These are phyloP conservation scores for Mionectes olivaceus DNA, from an alignment of 2,797 vertebrate species.

Conservation along the genomic window DNA sequence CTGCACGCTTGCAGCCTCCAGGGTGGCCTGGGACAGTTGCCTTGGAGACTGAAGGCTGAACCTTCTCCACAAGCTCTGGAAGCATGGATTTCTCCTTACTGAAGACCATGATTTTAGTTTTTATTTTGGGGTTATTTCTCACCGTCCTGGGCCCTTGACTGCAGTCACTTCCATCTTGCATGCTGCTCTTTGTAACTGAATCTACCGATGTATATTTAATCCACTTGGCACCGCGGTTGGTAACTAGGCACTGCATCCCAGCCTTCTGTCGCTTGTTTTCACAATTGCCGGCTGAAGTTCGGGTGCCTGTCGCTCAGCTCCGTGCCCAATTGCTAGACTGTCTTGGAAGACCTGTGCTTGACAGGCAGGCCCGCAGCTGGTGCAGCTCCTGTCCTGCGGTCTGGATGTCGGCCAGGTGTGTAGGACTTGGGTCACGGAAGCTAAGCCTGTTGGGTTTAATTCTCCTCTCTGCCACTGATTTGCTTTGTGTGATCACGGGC, in stretches of 20 bases:
- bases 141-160: conserved; percentile 1
- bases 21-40: not conserved
- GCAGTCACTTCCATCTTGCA: conserved; percentile 42
- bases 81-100: not conserved
- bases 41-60: not conserved
- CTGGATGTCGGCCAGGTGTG: not conserved
- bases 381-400: not conserved
- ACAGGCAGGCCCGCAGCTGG: not conserved
- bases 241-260: conserved; percentile 62
- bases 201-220: conserved; percentile 66
- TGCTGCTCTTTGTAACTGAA: conserved; percentile 56
- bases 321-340: not conserved
- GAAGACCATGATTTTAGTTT: not conserved
- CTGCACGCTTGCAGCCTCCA: not conserved
- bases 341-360: not conserved
- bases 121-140: conserved; percentile 11
- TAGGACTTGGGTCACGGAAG: not conserved
- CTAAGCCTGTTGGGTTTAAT: conserved; percentile 26
- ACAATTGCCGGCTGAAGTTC: conserved; percentile 41
- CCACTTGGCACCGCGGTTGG: conserved; percentile 30
- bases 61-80: not conserved
- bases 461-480: conserved; percentile 31
- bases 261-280: conserved; percentile 64
- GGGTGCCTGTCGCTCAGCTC: conserved; percentile 3
- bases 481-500: conserved; percentile 31